Evolutionary conservation across 2,888 invertebrate species (phyloP), one percentile per base, ranked within the genome.

Genomic region (Gnatocerus cornutus): DNA sequence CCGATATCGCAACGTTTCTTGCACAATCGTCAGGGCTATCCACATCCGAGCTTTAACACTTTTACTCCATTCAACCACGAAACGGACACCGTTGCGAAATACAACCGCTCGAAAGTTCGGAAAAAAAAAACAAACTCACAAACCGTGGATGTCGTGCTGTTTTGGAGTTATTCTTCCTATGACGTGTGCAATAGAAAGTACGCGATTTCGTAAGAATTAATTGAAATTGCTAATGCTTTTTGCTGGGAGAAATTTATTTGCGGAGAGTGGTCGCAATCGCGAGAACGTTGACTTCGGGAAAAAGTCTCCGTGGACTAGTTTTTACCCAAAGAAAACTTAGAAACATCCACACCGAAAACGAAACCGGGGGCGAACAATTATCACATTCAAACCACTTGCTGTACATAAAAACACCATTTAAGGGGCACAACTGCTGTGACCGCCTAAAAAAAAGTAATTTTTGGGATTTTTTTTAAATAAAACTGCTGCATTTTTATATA

Each of bases 1-100:
- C 74, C 29, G 62, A 68, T 76, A 75, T 72, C 71, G 76, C 74
- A 76, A 75, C 41, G 56, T 12, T 48, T 71, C 77, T 83, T 82
- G 81, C 82, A 80, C 82, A 82, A 83, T 79, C 73, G 68, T 74
- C 27, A 82, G 83, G 83, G 83, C 81, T 82, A 79, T 76, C 83
- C 78, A 79, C 81, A 72, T 72, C 53, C 41, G 27, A 43, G 8
- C 37, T 9, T 12, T 33, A 16, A 8, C 74, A 79, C 80, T 79
- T 78, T 79, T 80, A 80, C 80, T 79, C 74, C 74, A 76, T 75
- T 75, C 73, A 72, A 71, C 74, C 75, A 71, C 71, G 75, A 73
- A 74, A 75, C 58, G 46, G 33, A 48, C 50, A 50, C 61, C 52
- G 39, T 64, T 46, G 48, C 46, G 46, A 64, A 53, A 63, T 59